These are phyloP conservation scores for Heliconius nattereri DNA, from an alignment of 1,140 invertebrate species.

Conservation along the genomic window DNA sequence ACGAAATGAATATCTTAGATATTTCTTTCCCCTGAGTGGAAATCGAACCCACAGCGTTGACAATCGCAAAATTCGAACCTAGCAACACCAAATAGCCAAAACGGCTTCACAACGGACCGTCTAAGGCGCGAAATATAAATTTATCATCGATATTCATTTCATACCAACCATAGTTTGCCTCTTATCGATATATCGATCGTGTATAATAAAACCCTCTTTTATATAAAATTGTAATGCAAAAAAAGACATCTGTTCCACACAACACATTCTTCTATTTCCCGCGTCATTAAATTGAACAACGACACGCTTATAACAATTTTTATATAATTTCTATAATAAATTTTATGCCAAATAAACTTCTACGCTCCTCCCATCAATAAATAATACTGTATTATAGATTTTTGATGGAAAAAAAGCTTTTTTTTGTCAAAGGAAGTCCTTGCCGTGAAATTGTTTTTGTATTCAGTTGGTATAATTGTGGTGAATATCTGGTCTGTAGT, in stretches of 20 bases:
- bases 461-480: constrained; percentile 49
- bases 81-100: not conserved
- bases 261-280: constrained; percentile 49
- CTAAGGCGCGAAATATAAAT: not conserved
- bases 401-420: constrained; percentile 43
- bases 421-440: constrained; percentile 44
- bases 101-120: not conserved
- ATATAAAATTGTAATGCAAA: not conserved
- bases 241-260: constrained; percentile 51
- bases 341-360: constrained; percentile 73
- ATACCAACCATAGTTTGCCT: constrained; percentile 33
- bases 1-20: too few species aligned
- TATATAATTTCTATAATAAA: constrained; percentile 63
- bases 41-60: too few species aligned
- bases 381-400: constrained; percentile 49
- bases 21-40: too few species aligned
- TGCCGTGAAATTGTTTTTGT: constrained; percentile 48
- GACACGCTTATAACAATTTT: constrained; percentile 72
- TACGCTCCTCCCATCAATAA: constrained; percentile 56
- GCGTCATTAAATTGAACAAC: constrained; percentile 58
- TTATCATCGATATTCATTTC: constrained; percentile 11
- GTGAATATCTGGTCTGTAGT: constrained; percentile 30
- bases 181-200: constrained; percentile 17
- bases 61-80: not conserved
- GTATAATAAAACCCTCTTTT: constrained; percentile 35